These are phyloP conservation scores for Diplosoma virens DNA, from an alignment of 23 tunicate genomes.

Conservation along the genomic window DNA sequence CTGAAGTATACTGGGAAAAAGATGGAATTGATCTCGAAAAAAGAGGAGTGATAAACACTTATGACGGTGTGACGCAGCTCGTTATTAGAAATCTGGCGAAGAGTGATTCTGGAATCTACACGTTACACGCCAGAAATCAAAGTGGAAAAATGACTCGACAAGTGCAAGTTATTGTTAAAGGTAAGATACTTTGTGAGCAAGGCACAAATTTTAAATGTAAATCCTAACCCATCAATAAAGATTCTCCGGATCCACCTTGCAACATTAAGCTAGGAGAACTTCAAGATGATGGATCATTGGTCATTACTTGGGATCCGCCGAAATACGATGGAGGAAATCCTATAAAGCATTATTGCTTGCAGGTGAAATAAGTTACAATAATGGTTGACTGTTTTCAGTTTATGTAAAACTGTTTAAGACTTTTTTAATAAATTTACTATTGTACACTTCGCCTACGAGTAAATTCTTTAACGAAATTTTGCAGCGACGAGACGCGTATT, in stretches of 20 bases:
- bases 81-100: conserved; percentile 79
- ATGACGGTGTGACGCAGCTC: conserved; percentile 70
- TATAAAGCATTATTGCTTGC: conserved; percentile 82
- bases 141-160: conserved; percentile 61
- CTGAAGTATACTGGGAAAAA: conserved; percentile 69
- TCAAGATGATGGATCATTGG: conserved; percentile 75
- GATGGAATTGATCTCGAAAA: conserved; percentile 77
- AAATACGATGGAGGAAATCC: conserved; percentile 83
- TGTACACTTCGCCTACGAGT: too few species aligned
- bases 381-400: too few species aligned
- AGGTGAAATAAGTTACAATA: too few species aligned
- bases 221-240: conserved; percentile 24
- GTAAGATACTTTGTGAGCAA: too few species aligned
- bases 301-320: conserved; percentile 86
- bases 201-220: too few species aligned
- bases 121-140: conserved; percentile 53
- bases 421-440: too few species aligned
- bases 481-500: conserved; percentile 91
- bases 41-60: conserved; percentile 61
- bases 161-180: conserved; percentile 61
- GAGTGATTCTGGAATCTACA: conserved; percentile 71
- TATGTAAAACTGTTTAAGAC: too few species aligned
- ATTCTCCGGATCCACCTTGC: conserved; percentile 94
- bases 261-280: conserved; percentile 89
- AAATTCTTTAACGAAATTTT: neutral